Percentiles rank a stretch among this genome's conserved stretches.
phyloP scores from a whole-genome alignment of 2,888 invertebrate genomes.

The Heliconius charithonia region DNA sequence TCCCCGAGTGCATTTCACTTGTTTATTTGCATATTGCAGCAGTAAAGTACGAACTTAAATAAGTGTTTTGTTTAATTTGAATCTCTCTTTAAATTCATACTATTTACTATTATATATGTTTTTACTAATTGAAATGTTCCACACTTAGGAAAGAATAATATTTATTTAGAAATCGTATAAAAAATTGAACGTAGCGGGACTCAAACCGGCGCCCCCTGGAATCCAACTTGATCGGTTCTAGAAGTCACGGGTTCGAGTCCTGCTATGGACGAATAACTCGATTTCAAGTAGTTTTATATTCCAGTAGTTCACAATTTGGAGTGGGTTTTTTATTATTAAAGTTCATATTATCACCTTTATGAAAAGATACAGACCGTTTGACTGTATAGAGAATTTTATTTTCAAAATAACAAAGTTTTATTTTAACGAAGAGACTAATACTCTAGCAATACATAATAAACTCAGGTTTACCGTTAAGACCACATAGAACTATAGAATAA shows the following conservation, averaged over 20 bases:
- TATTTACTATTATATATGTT: background rate
- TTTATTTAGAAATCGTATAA: no score
- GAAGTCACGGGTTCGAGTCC: no score
- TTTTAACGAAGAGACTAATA: background rate
- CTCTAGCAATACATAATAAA: conserved; percentile 15
- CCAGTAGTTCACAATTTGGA: no score
- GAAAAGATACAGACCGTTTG: background rate
- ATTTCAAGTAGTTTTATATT: no score
- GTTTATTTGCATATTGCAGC: conserved; percentile 19
- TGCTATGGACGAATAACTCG: no score
- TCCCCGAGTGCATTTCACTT: background rate
- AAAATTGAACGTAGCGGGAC: no score
- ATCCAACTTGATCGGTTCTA: no score
- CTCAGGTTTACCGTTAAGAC: background rate
- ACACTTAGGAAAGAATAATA: no score
- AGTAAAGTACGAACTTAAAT: conserved; percentile 19
- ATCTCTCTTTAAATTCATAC: background rate
- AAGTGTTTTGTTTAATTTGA: background rate
- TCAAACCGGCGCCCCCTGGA: no score
- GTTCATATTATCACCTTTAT: no score
- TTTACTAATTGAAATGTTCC: background rate
- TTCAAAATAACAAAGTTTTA: background rate
- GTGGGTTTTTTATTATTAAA: no score
- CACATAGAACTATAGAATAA: conserved; percentile 9
- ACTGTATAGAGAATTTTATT: background rate